phyloP scores from a whole-genome alignment of 2,888 invertebrate genomes.

The Amphipyra tragopoginis region DNA sequence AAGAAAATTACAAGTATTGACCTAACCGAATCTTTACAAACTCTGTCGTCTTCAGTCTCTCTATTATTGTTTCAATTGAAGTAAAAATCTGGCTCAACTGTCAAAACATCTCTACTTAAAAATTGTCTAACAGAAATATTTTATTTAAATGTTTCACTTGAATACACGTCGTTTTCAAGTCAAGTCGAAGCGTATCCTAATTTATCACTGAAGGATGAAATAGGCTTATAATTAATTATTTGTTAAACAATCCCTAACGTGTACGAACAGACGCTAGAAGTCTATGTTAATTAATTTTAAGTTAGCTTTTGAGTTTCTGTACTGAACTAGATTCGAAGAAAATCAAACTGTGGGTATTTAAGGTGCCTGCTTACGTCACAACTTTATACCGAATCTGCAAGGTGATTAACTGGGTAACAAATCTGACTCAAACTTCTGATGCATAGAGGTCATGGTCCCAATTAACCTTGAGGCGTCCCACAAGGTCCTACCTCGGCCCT shows the following conservation, averaged over 20 bases:
- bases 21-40: too few relatives aligned
- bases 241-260: conserved; percentile 41
- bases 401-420: conserved; percentile 20
- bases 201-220: conserved; percentile 50
- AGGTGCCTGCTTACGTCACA: conserved; percentile 9
- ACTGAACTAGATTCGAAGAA: conserved; percentile 14
- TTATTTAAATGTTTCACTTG: conserved; percentile 37
- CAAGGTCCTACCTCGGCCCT: conserved; percentile 15
- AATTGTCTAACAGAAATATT: conserved; percentile 39
- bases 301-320: conserved; percentile 33
- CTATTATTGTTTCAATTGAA: too few relatives aligned
- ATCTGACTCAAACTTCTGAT: conserved; percentile 8
- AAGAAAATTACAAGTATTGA: too few relatives aligned
- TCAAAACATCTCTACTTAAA: conserved; percentile 15
- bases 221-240: conserved; percentile 46
- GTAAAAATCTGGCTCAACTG: background rate
- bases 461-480: conserved; percentile 16
- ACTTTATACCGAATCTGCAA: conserved; percentile 8
- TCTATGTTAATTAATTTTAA: conserved; percentile 40
- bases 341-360: conserved; percentile 6
- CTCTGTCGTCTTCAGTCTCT: too few relatives aligned
- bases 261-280: conserved; percentile 33
- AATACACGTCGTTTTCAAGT: conserved; percentile 29
- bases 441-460: conserved; percentile 15
- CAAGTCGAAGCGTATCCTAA: conserved; percentile 39